Evolutionary conservation across 2,888 invertebrate genomes (phyloP).

Genomic region (Onthophagus sagittarius): DNA sequence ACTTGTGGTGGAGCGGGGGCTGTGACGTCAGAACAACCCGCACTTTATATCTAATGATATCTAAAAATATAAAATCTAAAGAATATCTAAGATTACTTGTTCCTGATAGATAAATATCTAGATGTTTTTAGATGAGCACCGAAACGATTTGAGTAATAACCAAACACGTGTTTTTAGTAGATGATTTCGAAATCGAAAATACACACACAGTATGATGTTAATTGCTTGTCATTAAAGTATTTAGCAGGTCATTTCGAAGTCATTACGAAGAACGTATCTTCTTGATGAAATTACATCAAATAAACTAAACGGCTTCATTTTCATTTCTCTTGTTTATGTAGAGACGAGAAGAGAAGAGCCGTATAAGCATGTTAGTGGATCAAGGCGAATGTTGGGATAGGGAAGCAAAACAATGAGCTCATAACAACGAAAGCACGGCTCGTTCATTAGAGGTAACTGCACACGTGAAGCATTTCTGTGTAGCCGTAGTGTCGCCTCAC

Average conservation of each 20-base stretch:
- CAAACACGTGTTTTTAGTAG: not conserved
- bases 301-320: not conserved
- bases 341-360: not conserved
- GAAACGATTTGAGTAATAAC: not conserved
- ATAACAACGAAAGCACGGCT: slow-evolving; percentile 12
- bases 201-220: not conserved
- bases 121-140: not conserved
- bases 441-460: slow-evolving; percentile 21
- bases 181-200: not conserved
- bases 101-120: no score
- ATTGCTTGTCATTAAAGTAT: not conserved
- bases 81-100: no score
- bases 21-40: no score
- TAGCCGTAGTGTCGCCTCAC: slow-evolving; percentile 12
- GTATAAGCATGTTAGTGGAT: slow-evolving; percentile 20
- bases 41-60: no score
- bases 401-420: slow-evolving; percentile 18
- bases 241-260: not conserved
- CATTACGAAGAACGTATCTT: not conserved
- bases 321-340: not conserved
- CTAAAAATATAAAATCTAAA: no score
- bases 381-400: slow-evolving; percentile 15
- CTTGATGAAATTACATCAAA: not conserved
- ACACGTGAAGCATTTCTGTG: slow-evolving; percentile 9
- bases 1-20: no score